Evolutionary conservation across 2,888 invertebrate genomes (phyloP), one percentile per base, ranked within the genome.

Genomic region (Cotesia congregata): DNA sequence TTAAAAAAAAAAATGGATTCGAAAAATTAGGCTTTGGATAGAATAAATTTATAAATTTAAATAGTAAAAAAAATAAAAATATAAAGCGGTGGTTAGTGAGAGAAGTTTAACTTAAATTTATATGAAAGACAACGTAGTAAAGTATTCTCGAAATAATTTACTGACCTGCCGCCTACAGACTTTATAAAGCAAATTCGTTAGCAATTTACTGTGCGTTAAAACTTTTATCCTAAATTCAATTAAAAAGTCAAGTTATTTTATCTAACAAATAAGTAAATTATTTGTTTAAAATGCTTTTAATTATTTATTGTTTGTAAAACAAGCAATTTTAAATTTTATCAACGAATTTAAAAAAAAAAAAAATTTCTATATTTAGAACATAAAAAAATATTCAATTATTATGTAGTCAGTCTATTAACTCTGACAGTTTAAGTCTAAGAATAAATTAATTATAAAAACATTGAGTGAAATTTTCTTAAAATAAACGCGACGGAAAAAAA

Each of bases 81-180:
- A 3, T 50, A 50, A 50, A 50, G 4, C 50, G 1, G 50, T 50
- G 50, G 50, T 12, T 50, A 50, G 9, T 3, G 50, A 12, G 50
- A 50, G 7, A 50, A 50, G 15, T 40, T 50, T 17, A 68, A 68
- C 39, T 50, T 17, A 68, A 68, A 68, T 68, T 68, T 68, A 68
- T 68, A 68, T 68, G 41, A 40, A 40, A 41, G 41, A 9, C 68
- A 68, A 68, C 30, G 30, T 30, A 40, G 68, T 41, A 68, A 17
- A 68, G 41, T 20, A 68, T 68, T 68, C 41, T 68, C 41, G 7
- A 41, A 41, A 41, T 70, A 59, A 70, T 70, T 70, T 70, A 60
- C 60, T 70, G 70, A 60, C 70, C 70, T 70, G 70, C 59, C 70
- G 60, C 60, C 60, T 59, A 59, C 70, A 70, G 59, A 59, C 59